phyloP scores from a whole-genome alignment of 2,797 vertebrate species.

The Artibeus lituratus region DNA sequence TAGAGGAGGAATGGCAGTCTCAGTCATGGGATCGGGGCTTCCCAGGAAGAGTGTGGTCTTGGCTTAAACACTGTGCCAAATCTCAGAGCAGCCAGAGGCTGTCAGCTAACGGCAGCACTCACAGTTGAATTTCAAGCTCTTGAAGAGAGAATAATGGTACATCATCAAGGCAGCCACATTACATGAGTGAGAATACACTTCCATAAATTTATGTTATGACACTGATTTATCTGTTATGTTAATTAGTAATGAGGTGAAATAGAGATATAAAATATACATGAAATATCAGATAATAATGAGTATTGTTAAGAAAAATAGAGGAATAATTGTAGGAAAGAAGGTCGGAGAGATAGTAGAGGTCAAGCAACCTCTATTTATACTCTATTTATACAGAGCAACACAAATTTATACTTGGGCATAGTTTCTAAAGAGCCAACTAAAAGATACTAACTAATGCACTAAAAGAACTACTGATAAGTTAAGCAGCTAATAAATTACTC shows the following conservation, averaged over 20 bases:
- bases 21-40: neutral
- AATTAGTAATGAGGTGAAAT: neutral
- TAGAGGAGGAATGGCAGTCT: neutral
- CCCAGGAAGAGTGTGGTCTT: neutral
- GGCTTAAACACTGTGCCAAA: neutral
- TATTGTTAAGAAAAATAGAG: neutral
- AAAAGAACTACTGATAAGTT: neutral
- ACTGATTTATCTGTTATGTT: neutral
- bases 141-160: neutral
- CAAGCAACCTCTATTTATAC: too few relatives aligned
- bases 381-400: too few relatives aligned
- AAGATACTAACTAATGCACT: neutral
- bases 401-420: neutral
- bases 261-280: neutral
- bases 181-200: neutral
- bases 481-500: neutral
- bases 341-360: neutral
- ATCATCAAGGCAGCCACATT: neutral
- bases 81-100: neutral
- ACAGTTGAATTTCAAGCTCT: neutral
- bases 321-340: neutral
- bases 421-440: neutral
- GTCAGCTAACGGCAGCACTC: neutral
- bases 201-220: neutral
- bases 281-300: neutral